Base-by-base conservation (phyloP, 2,888 invertebrate species). In the Phyllotreta cruciferae region DNA sequence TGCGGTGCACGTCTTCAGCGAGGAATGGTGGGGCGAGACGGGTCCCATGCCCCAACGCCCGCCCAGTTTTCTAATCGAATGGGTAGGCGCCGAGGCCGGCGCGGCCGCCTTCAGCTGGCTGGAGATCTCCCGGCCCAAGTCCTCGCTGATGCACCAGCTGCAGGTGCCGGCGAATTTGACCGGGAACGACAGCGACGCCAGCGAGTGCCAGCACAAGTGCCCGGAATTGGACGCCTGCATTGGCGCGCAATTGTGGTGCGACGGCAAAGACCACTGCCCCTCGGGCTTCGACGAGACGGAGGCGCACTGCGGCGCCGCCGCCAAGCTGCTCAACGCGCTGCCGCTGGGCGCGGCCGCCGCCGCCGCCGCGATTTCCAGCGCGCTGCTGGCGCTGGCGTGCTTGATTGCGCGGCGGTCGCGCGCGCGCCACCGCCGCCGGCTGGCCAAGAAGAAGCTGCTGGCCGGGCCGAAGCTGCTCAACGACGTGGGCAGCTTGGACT, bases 151-250 rank as follows among this genome's bases (percentile, higher is more conserved):
- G 71, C 86, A 86, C 77, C 87, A 87, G 79, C 75, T 85, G 39
- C 83, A 84, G 64, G 80, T 85, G 77, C 77, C 85, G 72, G 71
- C 84, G 70, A 83, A 83, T 70, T 77, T 82, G 1, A 74, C 82
- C 76, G 82, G 82, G 63, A 85, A 85, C 71, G 85, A 85, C 9
- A 82, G 82, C 1, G 84, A 85, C 54, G 80, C 84, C 52, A 4
- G 24, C 24, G 87, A 87, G 72, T 88, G 88, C 77, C 82, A 83
- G 70, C 84, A 85, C 76, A 86, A 85, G 77, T 92, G 92, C 81
- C 88, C 87, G 9, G 88, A 91, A 81, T 83, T 92, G 74, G 89
- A 88, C 77, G 92, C 92, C 47, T 93, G 92, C 82, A 91, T 92
- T 79, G 86, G 88, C 77, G 83, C 85, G 62, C 86, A 85, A 74